These are phyloP conservation scores for Telmatherina bonti DNA, from an alignment of 2,797 vertebrate genomes.

Conservation along the genomic window DNA sequence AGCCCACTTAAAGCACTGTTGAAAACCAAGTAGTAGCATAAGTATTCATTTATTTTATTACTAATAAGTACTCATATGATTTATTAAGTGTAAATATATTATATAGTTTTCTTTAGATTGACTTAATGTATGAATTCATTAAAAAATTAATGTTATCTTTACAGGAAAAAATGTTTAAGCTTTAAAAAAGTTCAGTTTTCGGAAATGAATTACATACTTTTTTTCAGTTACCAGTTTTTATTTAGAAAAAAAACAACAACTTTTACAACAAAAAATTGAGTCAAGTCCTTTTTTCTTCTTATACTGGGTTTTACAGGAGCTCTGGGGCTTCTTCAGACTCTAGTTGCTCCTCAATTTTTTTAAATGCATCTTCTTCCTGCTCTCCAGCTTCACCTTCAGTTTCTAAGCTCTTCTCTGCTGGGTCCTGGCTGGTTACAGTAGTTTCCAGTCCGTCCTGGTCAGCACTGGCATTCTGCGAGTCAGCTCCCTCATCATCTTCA, in stretches of 20 bases:
- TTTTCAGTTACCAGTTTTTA: neutral
- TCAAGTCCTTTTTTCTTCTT: neutral
- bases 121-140: too few relatives aligned
- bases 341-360: conserved; percentile 61
- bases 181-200: too few relatives aligned
- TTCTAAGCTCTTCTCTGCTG: conserved; percentile 46
- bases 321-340: conserved; percentile 71
- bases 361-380: conserved; percentile 25
- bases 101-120: too few relatives aligned
- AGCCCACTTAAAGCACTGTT: too few relatives aligned
- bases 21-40: too few relatives aligned
- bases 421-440: conserved; percentile 69
- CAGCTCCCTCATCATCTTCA: conserved; percentile 92
- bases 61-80: too few relatives aligned
- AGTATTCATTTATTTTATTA: too few relatives aligned
- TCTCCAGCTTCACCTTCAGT: conserved; percentile 37
- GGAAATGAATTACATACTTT: neutral
- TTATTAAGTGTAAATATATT: too few relatives aligned
- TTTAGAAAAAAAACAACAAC: neutral
- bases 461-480: conserved; percentile 80
- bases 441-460: conserved; percentile 85
- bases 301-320: conserved; percentile 36
- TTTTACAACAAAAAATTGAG: conserved; percentile 1
- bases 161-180: too few relatives aligned
- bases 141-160: too few relatives aligned